Evolutionary conservation across 1,140 invertebrate genomes (phyloP), one percentile per base, ranked within the genome.

Genomic region (Whitmania pigra): DNA sequence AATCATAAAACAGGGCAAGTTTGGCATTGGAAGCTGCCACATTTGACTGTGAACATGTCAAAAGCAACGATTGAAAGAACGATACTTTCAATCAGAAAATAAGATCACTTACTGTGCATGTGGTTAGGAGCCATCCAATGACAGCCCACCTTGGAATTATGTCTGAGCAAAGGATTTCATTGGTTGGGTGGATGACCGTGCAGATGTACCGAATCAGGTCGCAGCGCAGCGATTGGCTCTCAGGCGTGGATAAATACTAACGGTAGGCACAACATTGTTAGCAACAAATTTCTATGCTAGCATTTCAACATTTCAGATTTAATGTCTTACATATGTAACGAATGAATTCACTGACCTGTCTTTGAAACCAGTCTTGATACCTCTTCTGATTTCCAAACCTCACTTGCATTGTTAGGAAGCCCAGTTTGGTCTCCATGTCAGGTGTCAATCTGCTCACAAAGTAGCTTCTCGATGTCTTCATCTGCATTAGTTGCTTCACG

Each of bases 321-420:
- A n/a, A 18, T 53, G 63, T 66, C n/a, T 18, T 49, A 74, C 25
- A n/a, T 36, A 36, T 2, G 6, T 36, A 36, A n/a, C n/a, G n/a
- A n/a, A n/a, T n/a, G n/a, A n/a, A 18, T 31, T 25, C 22, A 63
- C 29, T 9, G 78, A 87, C 86, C 84, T 87, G 86, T 78, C 90
- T 87, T 82, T 97, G 94, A 85, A 97, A 97, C 94, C 94, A 98
- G 80, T 97, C 94, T 82, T 97, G 94, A 80, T 97, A 97, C 71
- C 93, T 87, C 84, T 97, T 97, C 77, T 97, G 94, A 79, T 93
- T 89, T n/a, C 94, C 94, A 85, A 97, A 97, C 78, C 80, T 83
- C 31, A 84, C 91, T 86, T 80, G 72, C 71, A 90, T 89, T 18
- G 93, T 94, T 22, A 98, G 83, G 83, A 96, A 97, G 0, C 90